Conservation (phyloP, 2,113 vertebrate species). For the Ageneiosus marmoratus region DNA sequence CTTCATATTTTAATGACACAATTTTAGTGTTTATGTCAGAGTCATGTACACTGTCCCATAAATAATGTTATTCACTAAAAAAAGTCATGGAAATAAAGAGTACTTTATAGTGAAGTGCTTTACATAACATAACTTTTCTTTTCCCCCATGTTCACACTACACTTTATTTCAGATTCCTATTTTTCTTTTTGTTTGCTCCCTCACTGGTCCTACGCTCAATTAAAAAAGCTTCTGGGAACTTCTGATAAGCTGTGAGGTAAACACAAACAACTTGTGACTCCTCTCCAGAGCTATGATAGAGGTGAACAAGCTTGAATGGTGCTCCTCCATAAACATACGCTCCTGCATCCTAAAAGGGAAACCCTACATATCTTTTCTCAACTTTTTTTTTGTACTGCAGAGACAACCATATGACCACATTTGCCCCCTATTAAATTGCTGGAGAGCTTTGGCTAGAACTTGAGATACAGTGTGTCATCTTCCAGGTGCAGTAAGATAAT, state of each 20-base stretch:
- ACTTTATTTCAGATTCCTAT: background rate
- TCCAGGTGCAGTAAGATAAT: slow-evolving; percentile 64
- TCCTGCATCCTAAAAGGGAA: slow-evolving; percentile 11
- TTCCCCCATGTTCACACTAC: background rate
- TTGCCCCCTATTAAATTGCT: slow-evolving; percentile 33
- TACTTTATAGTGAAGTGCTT: background rate
- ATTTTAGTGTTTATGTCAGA: background rate
- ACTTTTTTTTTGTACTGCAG: background rate
- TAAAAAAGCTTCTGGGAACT: slow-evolving; percentile 25
- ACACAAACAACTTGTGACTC: slow-evolving; percentile 7
- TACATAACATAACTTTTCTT: slow-evolving; percentile 1
- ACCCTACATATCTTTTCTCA: background rate
- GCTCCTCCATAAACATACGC: background rate
- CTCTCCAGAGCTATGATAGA: background rate
- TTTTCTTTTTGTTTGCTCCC: slow-evolving; percentile 8
- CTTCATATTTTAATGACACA: background rate
- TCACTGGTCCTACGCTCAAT: background rate
- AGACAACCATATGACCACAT: slow-evolving; percentile 8
- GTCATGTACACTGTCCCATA: too few species aligned
- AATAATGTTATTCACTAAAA: background rate
- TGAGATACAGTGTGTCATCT: slow-evolving; percentile 53
- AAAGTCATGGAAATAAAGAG: background rate
- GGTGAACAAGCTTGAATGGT: background rate
- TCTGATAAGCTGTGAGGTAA: slow-evolving; percentile 37
- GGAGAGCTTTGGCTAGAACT: slow-evolving; percentile 45